Percentiles rank a stretch among this genome's conserved stretches.
Conservation (phyloP, 2,113 vertebrate species). For the Vicugna pacos region DNA sequence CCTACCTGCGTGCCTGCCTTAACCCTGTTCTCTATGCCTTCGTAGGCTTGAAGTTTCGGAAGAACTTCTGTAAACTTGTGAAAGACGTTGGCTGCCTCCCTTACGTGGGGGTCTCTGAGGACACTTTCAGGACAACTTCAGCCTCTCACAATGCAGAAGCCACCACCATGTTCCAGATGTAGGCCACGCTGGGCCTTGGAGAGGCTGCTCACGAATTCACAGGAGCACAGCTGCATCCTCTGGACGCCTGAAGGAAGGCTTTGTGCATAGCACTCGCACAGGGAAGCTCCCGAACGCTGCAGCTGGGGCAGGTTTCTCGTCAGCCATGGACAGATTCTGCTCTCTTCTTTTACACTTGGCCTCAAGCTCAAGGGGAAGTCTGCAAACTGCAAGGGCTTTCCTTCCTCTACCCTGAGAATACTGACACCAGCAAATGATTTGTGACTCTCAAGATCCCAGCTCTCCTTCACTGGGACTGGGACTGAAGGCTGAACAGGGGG, state of each 20-base stretch:
- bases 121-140: constrained; percentile 76
- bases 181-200: neutral
- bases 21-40: constrained; percentile 88
- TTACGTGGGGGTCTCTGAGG: constrained; percentile 61
- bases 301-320: neutral
- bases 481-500: neutral
- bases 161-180: constrained; percentile 78
- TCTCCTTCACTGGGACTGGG: neutral
- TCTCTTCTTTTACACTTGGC: neutral
- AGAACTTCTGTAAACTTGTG: constrained; percentile 82
- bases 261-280: neutral
- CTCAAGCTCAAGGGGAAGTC: neutral
- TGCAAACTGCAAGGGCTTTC: neutral
- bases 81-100: constrained; percentile 74
- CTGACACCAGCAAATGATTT: neutral
- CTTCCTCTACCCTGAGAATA: neutral
- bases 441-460: neutral
- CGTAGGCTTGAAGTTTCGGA: constrained; percentile 84
- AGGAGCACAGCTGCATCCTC: neutral
- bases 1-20: constrained; percentile 85
- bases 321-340: neutral
- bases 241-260: neutral
- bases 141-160: constrained; percentile 68
- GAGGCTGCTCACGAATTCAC: neutral
- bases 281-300: neutral